These are phyloP conservation scores for Aphrophora alni DNA, from an alignment of 2,888 invertebrate species.

Conservation along the genomic window DNA sequence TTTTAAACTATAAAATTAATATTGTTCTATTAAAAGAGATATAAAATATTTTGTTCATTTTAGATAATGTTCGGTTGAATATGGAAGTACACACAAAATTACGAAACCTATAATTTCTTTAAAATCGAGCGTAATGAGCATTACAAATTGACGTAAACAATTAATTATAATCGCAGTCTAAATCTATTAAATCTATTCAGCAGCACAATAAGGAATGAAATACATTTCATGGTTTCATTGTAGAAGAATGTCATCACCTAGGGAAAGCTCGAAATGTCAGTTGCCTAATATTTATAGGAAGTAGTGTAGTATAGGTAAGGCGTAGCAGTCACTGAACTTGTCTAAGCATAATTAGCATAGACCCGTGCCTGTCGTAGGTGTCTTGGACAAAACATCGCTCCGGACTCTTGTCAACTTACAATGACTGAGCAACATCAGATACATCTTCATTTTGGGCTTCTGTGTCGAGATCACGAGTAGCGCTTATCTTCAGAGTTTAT, in stretches of 20 bases:
- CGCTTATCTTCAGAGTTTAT: not conserved
- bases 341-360: not conserved
- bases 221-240: not conserved
- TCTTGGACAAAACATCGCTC: not conserved
- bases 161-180: too few relatives aligned
- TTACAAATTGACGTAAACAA: too few relatives aligned
- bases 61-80: too few relatives aligned
- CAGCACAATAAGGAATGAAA: too few relatives aligned
- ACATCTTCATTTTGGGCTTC: not conserved
- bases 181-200: too few relatives aligned
- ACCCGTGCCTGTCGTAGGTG: not conserved
- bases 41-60: too few relatives aligned
- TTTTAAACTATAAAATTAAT: too few relatives aligned
- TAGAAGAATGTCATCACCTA: not conserved
- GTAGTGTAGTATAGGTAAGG: not conserved
- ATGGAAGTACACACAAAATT: too few relatives aligned
- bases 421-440: not conserved
- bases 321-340: conserved; percentile 6
- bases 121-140: too few relatives aligned
- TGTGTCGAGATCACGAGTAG: not conserved
- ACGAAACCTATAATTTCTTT: too few relatives aligned
- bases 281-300: not conserved
- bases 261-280: not conserved
- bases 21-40: too few relatives aligned
- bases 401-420: not conserved